A percentile compares a stretch with the other conserved stretches of the same genome.
These are phyloP conservation scores for Bambusicola thoracicus DNA, from an alignment of 2,113 vertebrate genomes.

Conservation along the genomic window DNA sequence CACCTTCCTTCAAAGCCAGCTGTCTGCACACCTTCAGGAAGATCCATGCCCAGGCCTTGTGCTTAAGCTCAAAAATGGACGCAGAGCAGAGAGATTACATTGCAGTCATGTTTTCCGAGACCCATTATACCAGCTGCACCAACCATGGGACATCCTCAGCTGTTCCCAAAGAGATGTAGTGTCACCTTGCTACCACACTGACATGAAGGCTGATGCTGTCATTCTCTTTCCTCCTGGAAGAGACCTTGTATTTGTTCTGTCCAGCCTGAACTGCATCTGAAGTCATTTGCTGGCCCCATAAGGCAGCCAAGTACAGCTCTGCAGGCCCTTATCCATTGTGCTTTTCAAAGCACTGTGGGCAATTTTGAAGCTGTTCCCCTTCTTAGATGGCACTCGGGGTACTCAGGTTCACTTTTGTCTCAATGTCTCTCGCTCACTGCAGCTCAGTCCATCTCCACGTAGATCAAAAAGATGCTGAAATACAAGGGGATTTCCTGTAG, in stretches of 20 bases:
- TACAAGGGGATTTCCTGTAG: neutral
- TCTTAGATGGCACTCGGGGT: neutral
- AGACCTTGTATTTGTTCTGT: neutral
- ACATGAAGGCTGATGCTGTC: neutral
- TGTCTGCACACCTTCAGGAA: neutral
- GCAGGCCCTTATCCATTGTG: neutral
- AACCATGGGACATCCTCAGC: neutral
- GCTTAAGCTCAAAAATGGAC: neutral
- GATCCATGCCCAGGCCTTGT: neutral
- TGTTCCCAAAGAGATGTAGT: neutral
- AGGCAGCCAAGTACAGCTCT: neutral
- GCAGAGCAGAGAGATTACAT: neutral
- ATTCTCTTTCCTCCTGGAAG: neutral
- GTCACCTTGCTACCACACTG: neutral
- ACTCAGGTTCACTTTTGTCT: neutral
- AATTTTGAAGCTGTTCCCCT: constrained; percentile 18
- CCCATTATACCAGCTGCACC: neutral
- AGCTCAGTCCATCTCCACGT: neutral
- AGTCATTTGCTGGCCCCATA: neutral
- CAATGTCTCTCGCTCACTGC: neutral
- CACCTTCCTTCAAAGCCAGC: neutral
- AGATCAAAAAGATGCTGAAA: constrained; percentile 6
- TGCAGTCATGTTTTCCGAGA: neutral
- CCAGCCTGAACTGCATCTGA: neutral
- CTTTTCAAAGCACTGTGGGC: neutral